Evolutionary conservation across 2,113 vertebrate species (phyloP).

Genomic region (Turnix velox): DNA sequence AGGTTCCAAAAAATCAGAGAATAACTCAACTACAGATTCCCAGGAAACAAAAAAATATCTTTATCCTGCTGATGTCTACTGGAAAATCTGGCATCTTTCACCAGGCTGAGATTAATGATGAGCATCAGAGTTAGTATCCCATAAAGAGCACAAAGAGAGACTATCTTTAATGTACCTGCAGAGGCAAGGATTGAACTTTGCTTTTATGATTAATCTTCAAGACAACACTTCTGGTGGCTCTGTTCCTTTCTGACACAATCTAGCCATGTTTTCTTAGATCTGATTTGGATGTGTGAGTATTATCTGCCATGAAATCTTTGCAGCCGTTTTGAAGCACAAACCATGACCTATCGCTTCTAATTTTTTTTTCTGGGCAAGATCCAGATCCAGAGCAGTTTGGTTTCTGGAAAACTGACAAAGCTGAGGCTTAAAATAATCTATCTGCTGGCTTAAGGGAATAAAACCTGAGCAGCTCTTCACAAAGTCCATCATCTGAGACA

Average conservation of each 20-base stretch:
- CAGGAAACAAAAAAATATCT: neutral
- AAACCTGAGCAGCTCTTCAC: neutral
- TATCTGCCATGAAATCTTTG: neutral
- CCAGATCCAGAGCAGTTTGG: neutral
- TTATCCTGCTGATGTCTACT: neutral
- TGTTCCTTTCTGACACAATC: neutral
- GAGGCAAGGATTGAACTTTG: neutral
- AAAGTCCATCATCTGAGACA: neutral
- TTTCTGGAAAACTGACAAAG: neutral
- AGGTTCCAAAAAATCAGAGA: neutral
- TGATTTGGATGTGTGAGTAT: conserved; percentile 4
- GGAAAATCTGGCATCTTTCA: neutral
- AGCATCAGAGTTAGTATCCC: neutral
- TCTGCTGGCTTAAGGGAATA: neutral
- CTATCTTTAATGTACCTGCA: neutral
- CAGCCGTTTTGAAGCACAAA: neutral
- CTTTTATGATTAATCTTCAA: conserved; percentile 24
- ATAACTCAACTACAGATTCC: neutral
- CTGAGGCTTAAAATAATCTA: neutral
- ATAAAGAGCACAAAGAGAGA: neutral
- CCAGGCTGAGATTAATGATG: neutral
- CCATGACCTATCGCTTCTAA: neutral
- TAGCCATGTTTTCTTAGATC: conserved; percentile 16
- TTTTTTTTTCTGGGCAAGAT: neutral
- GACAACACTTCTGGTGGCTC: neutral